phyloP scores from a whole-genome alignment of 2,113 vertebrate species.

The rat (Rattus norvegicus) region DNA sequence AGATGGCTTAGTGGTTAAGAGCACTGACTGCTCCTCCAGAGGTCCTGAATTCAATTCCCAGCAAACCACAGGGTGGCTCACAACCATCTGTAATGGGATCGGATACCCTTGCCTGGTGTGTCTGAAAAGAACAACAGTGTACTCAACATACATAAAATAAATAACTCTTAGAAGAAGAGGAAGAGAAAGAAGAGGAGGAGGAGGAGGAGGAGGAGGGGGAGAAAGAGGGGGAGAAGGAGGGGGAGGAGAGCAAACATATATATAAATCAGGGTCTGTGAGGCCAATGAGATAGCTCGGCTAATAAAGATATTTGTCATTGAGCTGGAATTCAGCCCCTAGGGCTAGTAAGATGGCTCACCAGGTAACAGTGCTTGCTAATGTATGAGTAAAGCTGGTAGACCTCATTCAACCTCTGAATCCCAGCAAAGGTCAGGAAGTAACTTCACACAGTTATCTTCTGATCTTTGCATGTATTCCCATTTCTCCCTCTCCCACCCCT shows the following conservation, averaged over 20 bases:
- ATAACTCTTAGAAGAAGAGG: too few relatives aligned
- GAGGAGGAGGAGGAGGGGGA: rapidly evolving
- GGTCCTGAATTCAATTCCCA: too few relatives aligned
- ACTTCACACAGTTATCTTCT: not conserved
- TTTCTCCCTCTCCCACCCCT: too few relatives aligned
- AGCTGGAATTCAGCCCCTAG: not conserved
- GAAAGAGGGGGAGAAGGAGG: too few relatives aligned
- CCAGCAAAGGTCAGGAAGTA: not conserved
- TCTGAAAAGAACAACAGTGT: too few relatives aligned
- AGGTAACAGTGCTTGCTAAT: not conserved
- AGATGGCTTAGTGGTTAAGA: too few relatives aligned
- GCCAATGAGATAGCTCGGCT: not conserved
- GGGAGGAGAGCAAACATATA: not conserved
- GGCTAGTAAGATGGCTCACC: not conserved
- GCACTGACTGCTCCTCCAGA: too few relatives aligned
- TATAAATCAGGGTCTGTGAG: not conserved
- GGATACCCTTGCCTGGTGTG: too few relatives aligned
- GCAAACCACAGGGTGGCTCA: too few relatives aligned
- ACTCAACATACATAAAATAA: too few relatives aligned
- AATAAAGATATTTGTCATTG: not conserved
- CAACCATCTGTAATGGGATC: too few relatives aligned
- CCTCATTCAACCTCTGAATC: not conserved
- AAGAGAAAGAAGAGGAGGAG: too few relatives aligned
- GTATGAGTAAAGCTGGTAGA: not conserved
- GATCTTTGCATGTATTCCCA: not conserved